Evolutionary conservation across 2,888 invertebrate species (phyloP).

Genomic region (Laothoe populi): DNA sequence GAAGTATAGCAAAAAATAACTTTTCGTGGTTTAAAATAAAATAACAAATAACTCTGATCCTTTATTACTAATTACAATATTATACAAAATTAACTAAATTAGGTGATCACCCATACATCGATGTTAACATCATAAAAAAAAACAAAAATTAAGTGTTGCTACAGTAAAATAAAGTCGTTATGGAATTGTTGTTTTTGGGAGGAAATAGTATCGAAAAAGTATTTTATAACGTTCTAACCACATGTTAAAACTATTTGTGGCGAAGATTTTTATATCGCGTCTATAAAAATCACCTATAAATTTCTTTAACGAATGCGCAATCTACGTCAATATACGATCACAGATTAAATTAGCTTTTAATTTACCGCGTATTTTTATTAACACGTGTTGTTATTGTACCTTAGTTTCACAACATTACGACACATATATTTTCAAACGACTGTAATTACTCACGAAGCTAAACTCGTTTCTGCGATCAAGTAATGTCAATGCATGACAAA

Average conservation of each 20-base stretch:
- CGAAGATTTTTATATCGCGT: neutral
- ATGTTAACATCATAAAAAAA: neutral
- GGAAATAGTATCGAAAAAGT: neutral
- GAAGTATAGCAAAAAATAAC: too few species aligned
- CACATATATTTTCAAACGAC: constrained; percentile 12
- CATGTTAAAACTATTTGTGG: neutral
- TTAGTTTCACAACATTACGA: constrained; percentile 29
- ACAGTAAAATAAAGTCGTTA: constrained; percentile 5
- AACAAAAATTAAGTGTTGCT: neutral
- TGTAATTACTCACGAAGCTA: neutral
- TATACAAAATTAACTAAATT: constrained; percentile 57
- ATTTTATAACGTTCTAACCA: neutral
- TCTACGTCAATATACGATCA: constrained; percentile 11
- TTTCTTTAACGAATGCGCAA: constrained; percentile 4
- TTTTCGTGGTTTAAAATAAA: constrained; percentile 7
- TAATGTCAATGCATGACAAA: constrained; percentile 3
- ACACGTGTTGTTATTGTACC: neutral
- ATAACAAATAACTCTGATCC: constrained; percentile 37
- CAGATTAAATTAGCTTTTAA: constrained; percentile 18
- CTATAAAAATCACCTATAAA: constrained; percentile 6
- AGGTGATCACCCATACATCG: constrained; percentile 41
- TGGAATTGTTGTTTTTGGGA: neutral
- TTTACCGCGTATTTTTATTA: neutral
- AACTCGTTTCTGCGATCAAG: neutral
- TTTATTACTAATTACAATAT: constrained; percentile 57